phyloP scores from a whole-genome alignment of 92 coral and sea anemone species.

The Metridium senile region DNA sequence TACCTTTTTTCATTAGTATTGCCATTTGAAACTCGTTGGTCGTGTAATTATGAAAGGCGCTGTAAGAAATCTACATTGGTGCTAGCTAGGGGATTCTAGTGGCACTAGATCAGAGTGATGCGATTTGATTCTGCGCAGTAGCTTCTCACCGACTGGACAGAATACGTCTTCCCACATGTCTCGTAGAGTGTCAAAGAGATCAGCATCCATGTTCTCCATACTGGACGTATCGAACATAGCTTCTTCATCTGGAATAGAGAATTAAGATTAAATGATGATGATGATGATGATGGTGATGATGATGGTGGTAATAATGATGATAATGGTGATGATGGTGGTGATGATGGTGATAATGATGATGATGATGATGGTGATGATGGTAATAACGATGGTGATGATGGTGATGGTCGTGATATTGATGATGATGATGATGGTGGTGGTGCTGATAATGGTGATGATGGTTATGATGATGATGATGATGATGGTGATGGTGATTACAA shows the following conservation, averaged over 20 bases:
- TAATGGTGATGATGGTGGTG: not conserved
- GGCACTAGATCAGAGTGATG: slow-evolving; percentile 95
- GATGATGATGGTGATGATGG: not conserved
- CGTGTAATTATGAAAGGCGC: not conserved
- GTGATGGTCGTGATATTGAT: not conserved
- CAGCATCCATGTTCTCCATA: slow-evolving; percentile 58
- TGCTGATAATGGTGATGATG: not conserved
- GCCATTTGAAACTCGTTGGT: too few species aligned
- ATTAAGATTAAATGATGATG: not conserved
- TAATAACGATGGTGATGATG: not conserved
- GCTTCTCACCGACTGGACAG: slow-evolving; percentile 88
- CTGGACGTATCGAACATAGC: slow-evolving; percentile 66
- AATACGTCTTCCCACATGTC: slow-evolving; percentile 92
- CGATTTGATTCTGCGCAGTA: slow-evolving; percentile 77
- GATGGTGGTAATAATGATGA: not conserved
- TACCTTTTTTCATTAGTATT: too few species aligned
- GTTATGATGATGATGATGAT: not conserved
- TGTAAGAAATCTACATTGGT: not conserved
- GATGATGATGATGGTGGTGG: not conserved
- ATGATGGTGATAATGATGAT: not conserved
- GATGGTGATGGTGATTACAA: not conserved
- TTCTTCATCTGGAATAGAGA: slow-evolving; percentile 78
- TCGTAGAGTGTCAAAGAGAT: slow-evolving; percentile 60
- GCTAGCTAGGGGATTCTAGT: slow-evolving; percentile 84
- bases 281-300: slow-evolving; percentile 2